Conservation (phyloP, 2,113 vertebrate species). For the Cyanistes caeruleus region DNA sequence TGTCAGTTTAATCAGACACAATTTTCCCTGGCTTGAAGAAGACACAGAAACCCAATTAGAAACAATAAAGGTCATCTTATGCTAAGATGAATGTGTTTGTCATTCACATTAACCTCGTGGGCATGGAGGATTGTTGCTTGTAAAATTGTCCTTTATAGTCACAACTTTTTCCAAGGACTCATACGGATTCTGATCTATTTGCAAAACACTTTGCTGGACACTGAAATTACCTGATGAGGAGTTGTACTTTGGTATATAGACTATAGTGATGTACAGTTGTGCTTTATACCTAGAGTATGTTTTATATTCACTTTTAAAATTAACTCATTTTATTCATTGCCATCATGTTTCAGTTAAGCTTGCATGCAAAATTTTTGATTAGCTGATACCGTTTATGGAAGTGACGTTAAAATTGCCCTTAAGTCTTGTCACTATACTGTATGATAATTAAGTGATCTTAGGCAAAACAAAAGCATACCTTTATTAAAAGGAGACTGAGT, state of each 20-base stretch:
- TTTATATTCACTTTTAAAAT: constrained; percentile 72
- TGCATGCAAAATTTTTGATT: neutral
- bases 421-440: neutral
- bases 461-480: neutral
- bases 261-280: neutral
- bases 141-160: neutral
- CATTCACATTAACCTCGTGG: neutral
- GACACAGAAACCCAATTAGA: neutral
- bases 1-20: neutral
- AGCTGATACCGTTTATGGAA: neutral
- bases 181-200: neutral
- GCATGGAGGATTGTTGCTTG: neutral
- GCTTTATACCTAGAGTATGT: constrained; percentile 29
- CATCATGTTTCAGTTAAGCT: constrained; percentile 26
- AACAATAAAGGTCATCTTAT: neutral
- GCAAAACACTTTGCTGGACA: neutral
- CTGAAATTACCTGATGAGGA: neutral
- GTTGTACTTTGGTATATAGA: neutral
- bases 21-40: neutral
- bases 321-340: neutral
- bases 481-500: neutral
- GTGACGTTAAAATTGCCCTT: neutral
- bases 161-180: neutral
- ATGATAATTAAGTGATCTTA: neutral
- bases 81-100: neutral